These are phyloP conservation scores for Arnoldichthys spilopterus DNA, from an alignment of 2,797 vertebrate genomes.

Conservation along the genomic window DNA sequence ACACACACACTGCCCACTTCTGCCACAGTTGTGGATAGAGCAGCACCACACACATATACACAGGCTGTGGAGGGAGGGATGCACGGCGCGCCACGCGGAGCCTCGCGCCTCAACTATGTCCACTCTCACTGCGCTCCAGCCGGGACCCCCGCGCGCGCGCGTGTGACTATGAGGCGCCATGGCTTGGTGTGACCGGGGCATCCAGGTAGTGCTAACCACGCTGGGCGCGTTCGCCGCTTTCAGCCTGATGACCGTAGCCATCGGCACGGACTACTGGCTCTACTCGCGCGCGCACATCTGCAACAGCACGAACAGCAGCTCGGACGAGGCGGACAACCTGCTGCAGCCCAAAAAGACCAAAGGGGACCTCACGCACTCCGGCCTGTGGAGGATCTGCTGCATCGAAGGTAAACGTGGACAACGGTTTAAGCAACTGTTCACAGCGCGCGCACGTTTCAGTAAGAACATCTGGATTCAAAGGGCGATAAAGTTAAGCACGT, in stretches of 20 bases:
- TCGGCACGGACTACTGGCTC: conserved; percentile 98
- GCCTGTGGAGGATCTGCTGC: conserved; percentile 95
- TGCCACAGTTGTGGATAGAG: not conserved
- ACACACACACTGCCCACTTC: conserved; percentile 1
- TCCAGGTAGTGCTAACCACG: conserved; percentile 95
- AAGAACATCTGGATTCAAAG: too few species aligned
- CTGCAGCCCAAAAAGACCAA: conserved; percentile 81
- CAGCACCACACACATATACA: not conserved
- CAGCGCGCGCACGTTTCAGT: too few species aligned
- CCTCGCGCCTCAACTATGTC: not conserved
- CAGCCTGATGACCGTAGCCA: conserved; percentile 97
- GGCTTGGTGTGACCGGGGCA: conserved; percentile 96
- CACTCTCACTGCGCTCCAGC: not conserved
- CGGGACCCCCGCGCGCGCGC: conserved; percentile 59
- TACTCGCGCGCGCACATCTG: conserved; percentile 95
- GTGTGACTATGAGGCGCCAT: conserved; percentile 87
- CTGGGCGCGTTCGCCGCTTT: conserved; percentile 95
- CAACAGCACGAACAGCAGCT: conserved; percentile 89
- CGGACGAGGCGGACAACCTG: conserved; percentile 84
- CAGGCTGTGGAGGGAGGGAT: not conserved
- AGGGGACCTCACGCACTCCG: conserved; percentile 93
- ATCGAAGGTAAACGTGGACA: conserved; percentile 84
- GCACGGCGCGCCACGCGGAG: not conserved
- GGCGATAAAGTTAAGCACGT: too few species aligned
- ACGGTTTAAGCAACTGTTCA: too few species aligned